These are phyloP conservation scores for Bombus turneri DNA, from an alignment of 1,140 invertebrate genomes.

Conservation along the genomic window DNA sequence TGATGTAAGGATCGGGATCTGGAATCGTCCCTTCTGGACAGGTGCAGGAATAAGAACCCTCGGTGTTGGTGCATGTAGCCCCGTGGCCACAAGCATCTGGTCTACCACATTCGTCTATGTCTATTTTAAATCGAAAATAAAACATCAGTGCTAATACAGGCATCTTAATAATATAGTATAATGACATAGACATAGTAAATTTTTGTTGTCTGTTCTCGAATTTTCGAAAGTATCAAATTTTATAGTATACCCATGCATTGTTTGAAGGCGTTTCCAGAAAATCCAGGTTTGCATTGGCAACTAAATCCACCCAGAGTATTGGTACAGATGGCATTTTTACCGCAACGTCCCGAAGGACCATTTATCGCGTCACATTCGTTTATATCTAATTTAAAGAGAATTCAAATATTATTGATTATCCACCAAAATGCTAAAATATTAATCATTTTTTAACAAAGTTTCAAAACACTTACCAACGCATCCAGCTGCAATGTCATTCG, in stretches of 20 bases:
- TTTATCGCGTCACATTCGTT: slow-evolving; percentile 93
- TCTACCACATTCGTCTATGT: slow-evolving; percentile 92
- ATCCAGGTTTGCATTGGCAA: slow-evolving; percentile 91
- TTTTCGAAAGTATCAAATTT: background rate
- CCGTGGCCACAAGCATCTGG: slow-evolving; percentile 88
- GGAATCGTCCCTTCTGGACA: slow-evolving; percentile 91
- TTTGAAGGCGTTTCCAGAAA: slow-evolving; percentile 89
- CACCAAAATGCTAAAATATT: background rate
- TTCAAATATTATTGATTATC: background rate
- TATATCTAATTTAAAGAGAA: slow-evolving; percentile 86
- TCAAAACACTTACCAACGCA: slow-evolving; percentile 86
- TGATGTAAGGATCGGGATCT: slow-evolving; percentile 90
- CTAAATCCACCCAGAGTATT: slow-evolving; percentile 90
- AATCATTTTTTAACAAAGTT: background rate
- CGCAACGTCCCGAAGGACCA: slow-evolving; percentile 91
- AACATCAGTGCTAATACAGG: background rate
- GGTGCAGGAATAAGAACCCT: slow-evolving; percentile 90
- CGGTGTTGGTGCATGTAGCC: slow-evolving; percentile 90
- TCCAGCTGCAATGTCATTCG: slow-evolving; percentile 92
- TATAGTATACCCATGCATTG: slow-evolving; percentile 85
- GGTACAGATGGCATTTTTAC: slow-evolving; percentile 91
- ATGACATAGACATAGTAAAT: no score
- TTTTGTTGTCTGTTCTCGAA: no score
- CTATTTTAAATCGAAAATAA: slow-evolving; percentile 71
- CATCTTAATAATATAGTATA: background rate